These are phyloP conservation scores for silkworm (Bombyx mori) DNA, from an alignment of 1,140 invertebrate genomes.

Conservation along the genomic window DNA sequence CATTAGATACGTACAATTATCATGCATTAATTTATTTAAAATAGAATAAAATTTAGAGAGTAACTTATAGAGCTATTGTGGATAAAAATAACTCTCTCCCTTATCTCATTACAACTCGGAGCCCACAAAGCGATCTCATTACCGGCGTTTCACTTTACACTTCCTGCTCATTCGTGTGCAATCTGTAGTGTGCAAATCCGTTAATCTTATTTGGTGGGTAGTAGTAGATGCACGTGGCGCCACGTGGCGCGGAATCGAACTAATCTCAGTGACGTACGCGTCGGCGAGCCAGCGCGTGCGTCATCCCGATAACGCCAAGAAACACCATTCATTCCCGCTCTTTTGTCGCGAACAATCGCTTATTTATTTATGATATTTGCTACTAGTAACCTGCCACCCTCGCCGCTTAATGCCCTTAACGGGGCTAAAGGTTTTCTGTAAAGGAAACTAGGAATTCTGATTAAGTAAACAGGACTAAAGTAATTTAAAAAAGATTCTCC, in stretches of 20 bases:
- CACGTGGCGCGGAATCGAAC: slow-evolving; percentile 64
- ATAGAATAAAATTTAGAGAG: too few relatives aligned
- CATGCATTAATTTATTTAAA: too few relatives aligned
- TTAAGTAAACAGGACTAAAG: too few relatives aligned
- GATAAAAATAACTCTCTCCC: neutral
- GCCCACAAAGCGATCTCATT: slow-evolving; percentile 59
- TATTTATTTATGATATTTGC: slow-evolving; percentile 70
- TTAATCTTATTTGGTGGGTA: slow-evolving; percentile 69
- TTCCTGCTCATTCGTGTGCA: slow-evolving; percentile 68
- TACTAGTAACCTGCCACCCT: slow-evolving; percentile 58
- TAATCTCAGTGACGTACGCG: slow-evolving; percentile 63
- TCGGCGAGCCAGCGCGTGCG: slow-evolving; percentile 60
- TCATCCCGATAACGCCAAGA: slow-evolving; percentile 61
- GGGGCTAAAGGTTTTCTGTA: slow-evolving; percentile 11
- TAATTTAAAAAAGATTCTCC: too few relatives aligned
- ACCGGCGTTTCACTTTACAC: slow-evolving; percentile 67
- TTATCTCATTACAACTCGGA: slow-evolving; percentile 25
- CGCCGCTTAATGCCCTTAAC: slow-evolving; percentile 34
- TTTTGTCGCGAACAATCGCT: slow-evolving; percentile 66
- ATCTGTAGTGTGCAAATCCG: slow-evolving; percentile 70
- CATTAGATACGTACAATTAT: too few relatives aligned
- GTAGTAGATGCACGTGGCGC: slow-evolving; percentile 53
- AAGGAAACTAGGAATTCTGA: neutral
- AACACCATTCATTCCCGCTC: slow-evolving; percentile 66
- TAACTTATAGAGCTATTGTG: too few relatives aligned